phyloP scores from a whole-genome alignment of 1,140 invertebrate species.

The Musca vetustissima region DNA sequence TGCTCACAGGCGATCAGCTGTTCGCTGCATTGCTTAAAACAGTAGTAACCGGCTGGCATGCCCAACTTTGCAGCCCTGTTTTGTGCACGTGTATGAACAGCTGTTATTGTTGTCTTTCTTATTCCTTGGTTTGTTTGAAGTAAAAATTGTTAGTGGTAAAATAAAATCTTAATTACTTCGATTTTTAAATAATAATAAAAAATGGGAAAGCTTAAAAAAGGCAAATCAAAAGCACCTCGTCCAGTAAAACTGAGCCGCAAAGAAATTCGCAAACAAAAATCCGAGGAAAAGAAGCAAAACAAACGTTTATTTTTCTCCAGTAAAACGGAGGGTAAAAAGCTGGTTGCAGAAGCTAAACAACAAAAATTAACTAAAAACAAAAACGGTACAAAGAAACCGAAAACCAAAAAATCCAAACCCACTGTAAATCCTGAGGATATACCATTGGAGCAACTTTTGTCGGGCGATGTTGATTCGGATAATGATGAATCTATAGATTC shows the following conservation, averaged over 20 bases:
- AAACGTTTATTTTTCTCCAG: constrained; percentile 47
- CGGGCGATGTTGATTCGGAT: constrained; percentile 38
- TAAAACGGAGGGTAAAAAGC: constrained; percentile 42
- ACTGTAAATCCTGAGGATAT: constrained; percentile 38
- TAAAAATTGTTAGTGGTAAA: too few relatives aligned
- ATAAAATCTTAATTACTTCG: too few relatives aligned
- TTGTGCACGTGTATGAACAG: too few relatives aligned
- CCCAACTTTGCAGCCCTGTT: too few relatives aligned
- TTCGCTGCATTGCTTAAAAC: too few relatives aligned
- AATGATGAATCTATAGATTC: constrained; percentile 52
- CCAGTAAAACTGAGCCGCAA: constrained; percentile 57
- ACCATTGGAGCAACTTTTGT: constrained; percentile 35
- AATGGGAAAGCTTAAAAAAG: constrained; percentile 44
- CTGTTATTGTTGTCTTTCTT: too few relatives aligned
- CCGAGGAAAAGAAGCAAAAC: constrained; percentile 60
- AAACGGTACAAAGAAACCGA: constrained; percentile 30
- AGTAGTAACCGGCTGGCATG: too few relatives aligned
- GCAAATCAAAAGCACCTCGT: constrained; percentile 12
- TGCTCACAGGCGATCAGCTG: too few relatives aligned
- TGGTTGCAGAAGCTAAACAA: constrained; percentile 35
- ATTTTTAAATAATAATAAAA: background rate
- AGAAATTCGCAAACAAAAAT: constrained; percentile 63
- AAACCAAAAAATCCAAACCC: constrained; percentile 24
- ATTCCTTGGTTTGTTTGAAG: too few relatives aligned
- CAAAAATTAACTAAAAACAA: constrained; percentile 26